Evolutionary conservation across 2,888 invertebrate species (phyloP).

Genomic region (Meloe dianella): DNA sequence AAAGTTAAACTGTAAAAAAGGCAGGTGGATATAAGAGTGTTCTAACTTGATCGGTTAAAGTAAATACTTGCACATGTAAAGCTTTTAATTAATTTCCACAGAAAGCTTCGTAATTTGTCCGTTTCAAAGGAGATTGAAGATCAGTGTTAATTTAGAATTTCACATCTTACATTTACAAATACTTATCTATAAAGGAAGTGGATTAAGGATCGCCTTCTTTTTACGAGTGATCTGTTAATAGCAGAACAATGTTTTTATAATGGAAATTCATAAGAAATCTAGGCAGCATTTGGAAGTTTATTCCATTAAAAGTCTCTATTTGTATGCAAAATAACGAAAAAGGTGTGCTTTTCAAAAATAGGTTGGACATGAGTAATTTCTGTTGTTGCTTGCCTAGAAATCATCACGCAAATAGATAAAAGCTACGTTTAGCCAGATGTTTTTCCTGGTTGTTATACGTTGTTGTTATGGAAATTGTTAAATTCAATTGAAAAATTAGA

Average conservation of each 20-base stretch:
- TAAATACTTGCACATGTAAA: background rate
- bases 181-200: background rate
- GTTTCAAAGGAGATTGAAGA: slow-evolving; percentile 2
- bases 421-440: background rate
- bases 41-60: background rate
- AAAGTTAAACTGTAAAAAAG: background rate
- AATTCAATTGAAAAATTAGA: background rate
- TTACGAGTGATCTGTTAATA: background rate
- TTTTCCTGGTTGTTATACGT: no score
- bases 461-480: no score
- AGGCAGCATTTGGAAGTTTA: background rate
- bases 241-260: background rate
- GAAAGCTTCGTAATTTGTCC: slow-evolving; percentile 3
- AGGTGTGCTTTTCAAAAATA: background rate
- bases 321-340: background rate
- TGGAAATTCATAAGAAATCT: background rate
- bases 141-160: background rate
- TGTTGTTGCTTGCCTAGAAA: background rate
- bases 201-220: background rate
- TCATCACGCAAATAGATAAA: background rate
- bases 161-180: background rate
- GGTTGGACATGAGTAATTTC: background rate
- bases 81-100: background rate
- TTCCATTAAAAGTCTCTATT: background rate
- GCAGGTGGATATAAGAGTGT: background rate